Evolutionary conservation across 2,797 vertebrate genomes (phyloP).

Genomic region (Gephyroberyx darwinii): DNA sequence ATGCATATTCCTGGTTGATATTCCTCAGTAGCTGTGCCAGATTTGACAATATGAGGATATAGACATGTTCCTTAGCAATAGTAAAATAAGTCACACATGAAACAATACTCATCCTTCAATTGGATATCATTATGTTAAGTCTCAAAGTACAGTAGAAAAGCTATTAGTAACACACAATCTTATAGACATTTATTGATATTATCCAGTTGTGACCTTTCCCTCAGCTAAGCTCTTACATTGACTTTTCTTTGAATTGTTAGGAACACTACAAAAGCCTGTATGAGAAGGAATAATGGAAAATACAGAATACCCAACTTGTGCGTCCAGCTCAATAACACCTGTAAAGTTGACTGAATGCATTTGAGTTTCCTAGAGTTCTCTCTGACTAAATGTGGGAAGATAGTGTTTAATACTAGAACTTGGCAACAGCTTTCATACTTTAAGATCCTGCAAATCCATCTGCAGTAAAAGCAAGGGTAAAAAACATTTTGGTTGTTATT

Average conservation of each 20-base stretch:
- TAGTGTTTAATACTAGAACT: slow-evolving; percentile 70
- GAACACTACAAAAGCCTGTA: slow-evolving; percentile 24
- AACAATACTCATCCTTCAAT: neutral
- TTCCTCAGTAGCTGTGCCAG: slow-evolving; percentile 23
- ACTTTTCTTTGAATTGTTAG: slow-evolving; percentile 16
- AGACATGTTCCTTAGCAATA: slow-evolving; percentile 10
- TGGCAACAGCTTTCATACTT: slow-evolving; percentile 70
- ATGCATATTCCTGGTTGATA: slow-evolving; percentile 37
- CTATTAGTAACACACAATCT: neutral
- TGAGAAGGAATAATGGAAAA: slow-evolving; percentile 34
- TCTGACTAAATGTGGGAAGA: slow-evolving; percentile 69
- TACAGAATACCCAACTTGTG: slow-evolving; percentile 31
- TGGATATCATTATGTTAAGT: slow-evolving; percentile 5
- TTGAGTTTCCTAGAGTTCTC: slow-evolving; percentile 66
- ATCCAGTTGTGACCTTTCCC: slow-evolving; percentile 3
- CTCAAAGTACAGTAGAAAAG: slow-evolving; percentile 9
- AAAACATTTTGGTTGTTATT: slow-evolving; percentile 69
- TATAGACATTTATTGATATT: slow-evolving; percentile 25
- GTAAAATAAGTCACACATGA: slow-evolving; percentile 20
- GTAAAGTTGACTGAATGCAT: slow-evolving; percentile 64
- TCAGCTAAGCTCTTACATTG: slow-evolving; percentile 16
- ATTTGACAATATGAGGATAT: slow-evolving; percentile 14
- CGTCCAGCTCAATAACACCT: slow-evolving; percentile 61
- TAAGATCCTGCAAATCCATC: slow-evolving; percentile 74
- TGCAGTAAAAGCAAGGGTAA: slow-evolving; percentile 62